Evolutionary conservation across 2,888 invertebrate species (phyloP), one percentile per base, ranked within the genome.

Genomic region (Lochmaea crataegi): DNA sequence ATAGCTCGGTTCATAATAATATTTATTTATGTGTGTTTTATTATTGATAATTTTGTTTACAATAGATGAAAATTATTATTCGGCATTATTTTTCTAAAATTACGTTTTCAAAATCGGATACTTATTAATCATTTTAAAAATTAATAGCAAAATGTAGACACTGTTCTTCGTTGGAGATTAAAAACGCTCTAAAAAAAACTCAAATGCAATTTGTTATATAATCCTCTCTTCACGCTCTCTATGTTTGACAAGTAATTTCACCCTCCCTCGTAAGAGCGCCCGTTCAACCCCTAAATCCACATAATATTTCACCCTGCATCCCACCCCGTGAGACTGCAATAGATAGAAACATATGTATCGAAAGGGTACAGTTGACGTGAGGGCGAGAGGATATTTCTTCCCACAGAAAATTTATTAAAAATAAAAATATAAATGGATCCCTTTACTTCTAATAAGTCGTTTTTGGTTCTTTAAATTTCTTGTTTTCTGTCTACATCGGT

Each of bases 131-230:
- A 11, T 42, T 42, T 11, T 11, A 10, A 42, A 10, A 12, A 12
- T 42, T 12, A 42, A 42, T 7, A 7, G 41, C 11, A 41, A 41
- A 41, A 41, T 42, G 3, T 11, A 42, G 11, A 42, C 42, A 42
- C 42, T 42, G 11, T 42, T 10, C 12, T 11, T 42, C 2, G 42
- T 42, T 11, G 12, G 42, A 82, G 82, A 82, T 78, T 82, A 80
- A 83, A 81, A 81, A 79, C 82, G 81, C 81, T 81, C 79, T 76
- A 77, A 73, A 71, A 70, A 76, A 75, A 74, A 77, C 61, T 67
- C 80, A 79, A 81, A 82, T 82, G 79, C 83, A 84, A 84, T 84
- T 84, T 84, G 84, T 83, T 83, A 83, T 82, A 79, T 83, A 84
- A 84, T 84, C 84, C 84, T 81, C 82, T 82, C 83, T 83, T 83